Conservation (phyloP, 2,888 invertebrate species). For the Pasiphila rectangulata region DNA sequence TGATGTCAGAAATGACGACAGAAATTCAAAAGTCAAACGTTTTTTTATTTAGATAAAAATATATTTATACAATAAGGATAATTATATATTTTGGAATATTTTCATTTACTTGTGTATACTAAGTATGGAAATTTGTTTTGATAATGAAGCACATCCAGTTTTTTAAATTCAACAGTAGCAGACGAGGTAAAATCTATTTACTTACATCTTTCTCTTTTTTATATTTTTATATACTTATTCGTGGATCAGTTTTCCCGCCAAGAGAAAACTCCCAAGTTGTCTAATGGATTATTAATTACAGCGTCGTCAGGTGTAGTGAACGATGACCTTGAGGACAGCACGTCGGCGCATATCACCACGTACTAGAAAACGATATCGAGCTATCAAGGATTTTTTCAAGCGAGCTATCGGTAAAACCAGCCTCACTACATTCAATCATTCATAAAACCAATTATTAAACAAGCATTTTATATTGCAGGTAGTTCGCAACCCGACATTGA, state of each 20-base stretch:
- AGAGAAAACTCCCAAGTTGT: neutral
- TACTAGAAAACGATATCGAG: slow-evolving; percentile 60
- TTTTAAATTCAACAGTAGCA: slow-evolving; percentile 12
- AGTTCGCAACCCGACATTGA: slow-evolving; percentile 60
- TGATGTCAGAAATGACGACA: slow-evolving; percentile 39
- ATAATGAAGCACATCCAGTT: slow-evolving; percentile 19
- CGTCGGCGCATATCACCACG: slow-evolving; percentile 70
- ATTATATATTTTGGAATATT: slow-evolving; percentile 18
- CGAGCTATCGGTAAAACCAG: slow-evolving; percentile 54
- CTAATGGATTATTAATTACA: neutral
- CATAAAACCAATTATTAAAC: neutral
- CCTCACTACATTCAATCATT: neutral
- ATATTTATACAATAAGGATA: slow-evolving; percentile 58
- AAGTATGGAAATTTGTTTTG: slow-evolving; percentile 40
- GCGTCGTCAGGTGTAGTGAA: slow-evolving; percentile 37
- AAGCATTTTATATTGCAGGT: slow-evolving; percentile 48
- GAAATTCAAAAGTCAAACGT: slow-evolving; percentile 66
- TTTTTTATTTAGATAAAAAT: slow-evolving; percentile 47
- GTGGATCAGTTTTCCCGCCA: neutral
- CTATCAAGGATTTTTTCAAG: slow-evolving; percentile 62
- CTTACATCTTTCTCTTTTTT: neutral
- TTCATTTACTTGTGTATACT: slow-evolving; percentile 15
- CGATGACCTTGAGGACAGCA: slow-evolving; percentile 65
- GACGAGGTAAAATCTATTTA: slow-evolving; percentile 8
- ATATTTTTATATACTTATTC: neutral